Conservation (phyloP, 2,797 vertebrate genomes). For the Lateolabrax maculatus region DNA sequence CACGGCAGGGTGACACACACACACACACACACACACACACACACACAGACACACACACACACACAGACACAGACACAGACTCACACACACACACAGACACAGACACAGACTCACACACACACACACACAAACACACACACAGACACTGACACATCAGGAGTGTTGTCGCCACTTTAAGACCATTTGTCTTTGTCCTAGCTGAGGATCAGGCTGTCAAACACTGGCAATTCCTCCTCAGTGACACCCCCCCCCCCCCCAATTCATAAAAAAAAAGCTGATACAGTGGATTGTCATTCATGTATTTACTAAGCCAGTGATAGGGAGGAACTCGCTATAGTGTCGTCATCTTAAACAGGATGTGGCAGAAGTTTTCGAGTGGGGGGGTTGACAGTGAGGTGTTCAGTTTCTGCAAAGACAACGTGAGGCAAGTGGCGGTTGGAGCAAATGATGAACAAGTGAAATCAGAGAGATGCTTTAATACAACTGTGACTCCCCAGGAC, state of each 20-base stretch:
- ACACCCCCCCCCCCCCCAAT: slow-evolving; percentile 37
- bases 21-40: slow-evolving; percentile 39
- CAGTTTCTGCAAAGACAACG: too few species aligned
- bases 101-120: slow-evolving; percentile 38
- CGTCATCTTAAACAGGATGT: background rate
- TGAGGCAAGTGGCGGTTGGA: too few species aligned
- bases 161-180: slow-evolving; percentile 77
- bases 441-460: too few species aligned
- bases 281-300: background rate
- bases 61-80: slow-evolving; percentile 19
- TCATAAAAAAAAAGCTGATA: slow-evolving; percentile 17
- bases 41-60: slow-evolving; percentile 20
- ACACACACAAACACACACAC: slow-evolving; percentile 36
- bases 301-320: background rate
- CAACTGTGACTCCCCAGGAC: too few species aligned
- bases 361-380: too few species aligned
- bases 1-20: slow-evolving; percentile 48
- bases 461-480: too few species aligned
- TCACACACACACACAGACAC: slow-evolving; percentile 17
- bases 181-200: slow-evolving; percentile 66
- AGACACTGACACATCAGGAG: slow-evolving; percentile 29
- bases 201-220: slow-evolving; percentile 51
- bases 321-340: background rate
- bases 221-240: slow-evolving; percentile 24
- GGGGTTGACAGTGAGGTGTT: too few species aligned